Base-by-base conservation (phyloP, 2,888 invertebrate genomes). In the Noctua janthina region DNA sequence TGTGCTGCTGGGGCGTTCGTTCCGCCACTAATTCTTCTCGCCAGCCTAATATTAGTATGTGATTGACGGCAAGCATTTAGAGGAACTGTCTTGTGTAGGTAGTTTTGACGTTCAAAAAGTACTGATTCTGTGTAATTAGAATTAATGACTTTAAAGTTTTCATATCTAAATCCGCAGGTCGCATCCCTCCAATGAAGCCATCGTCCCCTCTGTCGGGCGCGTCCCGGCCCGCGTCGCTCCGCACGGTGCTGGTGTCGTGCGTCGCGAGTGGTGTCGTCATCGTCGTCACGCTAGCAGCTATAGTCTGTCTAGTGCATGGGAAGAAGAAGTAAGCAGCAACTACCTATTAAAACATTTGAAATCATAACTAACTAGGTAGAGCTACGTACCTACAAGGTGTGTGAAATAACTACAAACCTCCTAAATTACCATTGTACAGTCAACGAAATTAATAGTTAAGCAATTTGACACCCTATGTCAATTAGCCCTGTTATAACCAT, bases 231-330 rank as follows among this genome's bases (percentile, higher is more conserved):
- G 91, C 94, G 0, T 92, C 94, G 2, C 89, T 95, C 79, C 94
- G 96, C 73, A 94, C 96, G 1, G 96, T 96, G 85, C 92, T 96
- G 76, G 94, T 95, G 82, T 95, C 95, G 29, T 95, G 96, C 83
- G 94, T 94, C 8, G 96, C 96, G 20, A 95, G 96, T 82, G 97
- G 94, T 0, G 92, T 95, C 6, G 94, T 95, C 79, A 92, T 96
- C 64, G 92, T 95, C 23, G 94, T 94, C 74, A 95, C 96, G 1
- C 87, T 96, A 1, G 96, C 95, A 0, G 96, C 95, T 29, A 92
- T 95, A 74, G 89, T 95, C 39, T 96, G 96, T 76, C 90, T 96
- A 6, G 88, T 96, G 67, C 95, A 96, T 69, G 96, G 96, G n/a
- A 96, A 96, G 89, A 93, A 95, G 76, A 96, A 94, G 96, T 96